Percentiles rank a stretch among this genome's conserved stretches.
These are phyloP conservation scores for Anoncus sp. DNA, from an alignment of 2,888 invertebrate species.

Conservation along the genomic window DNA sequence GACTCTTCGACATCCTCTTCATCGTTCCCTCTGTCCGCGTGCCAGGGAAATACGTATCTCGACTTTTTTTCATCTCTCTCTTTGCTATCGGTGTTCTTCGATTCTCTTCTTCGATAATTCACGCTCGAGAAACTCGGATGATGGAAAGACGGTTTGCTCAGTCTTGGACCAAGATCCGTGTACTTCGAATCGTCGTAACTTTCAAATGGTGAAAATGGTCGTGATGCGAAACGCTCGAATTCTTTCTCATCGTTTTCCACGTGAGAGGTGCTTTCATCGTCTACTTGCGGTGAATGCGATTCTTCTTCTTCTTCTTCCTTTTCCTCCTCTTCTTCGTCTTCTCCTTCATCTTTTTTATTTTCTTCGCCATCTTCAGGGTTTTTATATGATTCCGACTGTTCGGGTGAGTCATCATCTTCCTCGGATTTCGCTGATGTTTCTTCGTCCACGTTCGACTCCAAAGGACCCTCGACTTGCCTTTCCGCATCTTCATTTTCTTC, in stretches of 20 bases:
- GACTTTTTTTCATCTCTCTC: conserved; percentile 64
- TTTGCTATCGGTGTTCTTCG: conserved; percentile 40
- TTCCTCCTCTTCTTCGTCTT: conserved; percentile 34
- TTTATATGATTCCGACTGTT: conserved; percentile 31
- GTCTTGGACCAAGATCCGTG: conserved; percentile 75
- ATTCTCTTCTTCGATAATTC: conserved; percentile 61
- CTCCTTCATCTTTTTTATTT: conserved; percentile 52
- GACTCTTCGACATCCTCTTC: conserved; percentile 62
- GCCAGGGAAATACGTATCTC: conserved; percentile 76
- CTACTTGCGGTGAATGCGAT: conserved; percentile 33
- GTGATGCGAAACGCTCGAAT: conserved; percentile 71
- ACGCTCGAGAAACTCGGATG: conserved; percentile 71
- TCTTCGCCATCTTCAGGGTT: conserved; percentile 58
- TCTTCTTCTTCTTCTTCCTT: conserved; percentile 54
- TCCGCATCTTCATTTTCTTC: conserved; percentile 52
- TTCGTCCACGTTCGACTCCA: conserved; percentile 22
- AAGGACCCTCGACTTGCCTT: conserved; percentile 49
- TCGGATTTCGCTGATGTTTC: conserved; percentile 34
- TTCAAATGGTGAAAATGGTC: conserved; percentile 78
- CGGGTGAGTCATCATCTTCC: conserved; percentile 21
- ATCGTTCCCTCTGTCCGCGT: conserved; percentile 66
- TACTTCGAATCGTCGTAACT: conserved; percentile 76
- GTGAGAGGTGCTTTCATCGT: conserved; percentile 48
- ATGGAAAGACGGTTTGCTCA: conserved; percentile 77
- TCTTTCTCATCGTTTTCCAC: conserved; percentile 65